Percentiles rank a stretch among this genome's conserved stretches.
These are phyloP conservation scores for Norana najaformis DNA, from an alignment of 2,888 invertebrate genomes.

Conservation along the genomic window DNA sequence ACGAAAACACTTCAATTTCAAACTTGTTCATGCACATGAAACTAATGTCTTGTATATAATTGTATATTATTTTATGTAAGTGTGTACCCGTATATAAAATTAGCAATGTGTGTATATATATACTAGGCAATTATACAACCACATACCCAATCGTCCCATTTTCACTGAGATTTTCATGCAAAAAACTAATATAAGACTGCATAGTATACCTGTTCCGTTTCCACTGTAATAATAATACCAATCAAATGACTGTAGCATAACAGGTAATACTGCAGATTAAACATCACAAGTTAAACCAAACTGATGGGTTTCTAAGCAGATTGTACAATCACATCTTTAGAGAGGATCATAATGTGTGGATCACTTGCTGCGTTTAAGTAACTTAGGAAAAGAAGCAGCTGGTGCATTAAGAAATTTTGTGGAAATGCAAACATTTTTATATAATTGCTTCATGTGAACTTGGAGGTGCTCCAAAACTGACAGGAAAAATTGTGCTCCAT, in stretches of 20 bases:
- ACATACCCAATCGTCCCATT: neutral
- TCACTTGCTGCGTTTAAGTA: neutral
- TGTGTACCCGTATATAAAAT: neutral
- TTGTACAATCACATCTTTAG: too few species aligned
- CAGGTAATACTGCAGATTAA: neutral
- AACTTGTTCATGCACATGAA: slow-evolving; percentile 1
- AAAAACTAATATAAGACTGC: neutral
- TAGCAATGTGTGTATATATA: too few species aligned
- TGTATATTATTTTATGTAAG: neutral
- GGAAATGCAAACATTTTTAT: neutral
- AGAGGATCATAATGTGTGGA: neutral
- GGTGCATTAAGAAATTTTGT: neutral
- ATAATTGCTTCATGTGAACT: neutral
- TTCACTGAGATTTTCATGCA: neutral
- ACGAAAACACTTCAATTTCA: neutral
- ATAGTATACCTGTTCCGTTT: neutral
- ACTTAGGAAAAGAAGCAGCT: neutral
- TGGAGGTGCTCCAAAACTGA: neutral
- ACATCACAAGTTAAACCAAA: neutral
- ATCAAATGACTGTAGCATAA: neutral
- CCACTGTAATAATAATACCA: neutral
- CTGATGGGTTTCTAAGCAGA: neutral
- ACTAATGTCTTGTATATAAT: neutral
- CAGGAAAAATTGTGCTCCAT: neutral
- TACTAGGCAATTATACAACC: too few species aligned